Percentiles rank a stretch among this genome's conserved stretches.
Conservation (phyloP, 2,113 vertebrate species). For the Aplodontia rufa region DNA sequence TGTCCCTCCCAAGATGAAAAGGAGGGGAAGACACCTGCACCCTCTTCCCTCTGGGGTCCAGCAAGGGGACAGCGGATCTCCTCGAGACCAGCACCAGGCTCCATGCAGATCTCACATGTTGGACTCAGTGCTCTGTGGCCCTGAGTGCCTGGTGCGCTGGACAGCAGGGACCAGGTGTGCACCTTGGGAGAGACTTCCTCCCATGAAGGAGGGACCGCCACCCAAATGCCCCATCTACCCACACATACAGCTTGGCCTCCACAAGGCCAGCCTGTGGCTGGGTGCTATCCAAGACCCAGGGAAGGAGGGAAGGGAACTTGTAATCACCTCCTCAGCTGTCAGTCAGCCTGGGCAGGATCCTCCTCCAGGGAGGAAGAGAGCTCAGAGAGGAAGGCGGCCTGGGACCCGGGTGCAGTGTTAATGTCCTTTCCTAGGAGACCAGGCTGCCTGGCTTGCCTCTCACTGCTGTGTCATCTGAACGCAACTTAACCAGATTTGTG, state of each 20-base stretch:
- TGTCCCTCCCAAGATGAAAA: background rate
- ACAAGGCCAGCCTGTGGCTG: background rate
- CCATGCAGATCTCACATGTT: no score
- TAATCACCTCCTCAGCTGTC: background rate
- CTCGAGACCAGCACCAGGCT: accelerated
- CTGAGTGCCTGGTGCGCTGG: background rate
- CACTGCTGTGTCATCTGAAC: background rate
- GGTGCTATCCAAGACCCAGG: no score
- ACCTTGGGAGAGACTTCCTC: background rate
- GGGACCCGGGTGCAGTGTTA: no score
- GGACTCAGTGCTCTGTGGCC: no score
- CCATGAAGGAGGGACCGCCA: background rate
- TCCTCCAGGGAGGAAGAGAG: background rate
- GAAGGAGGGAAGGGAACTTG: no score
- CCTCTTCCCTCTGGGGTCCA: background rate
- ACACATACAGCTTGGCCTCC: background rate
- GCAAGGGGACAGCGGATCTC: accelerated
- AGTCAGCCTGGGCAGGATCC: background rate
- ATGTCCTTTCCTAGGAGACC: background rate
- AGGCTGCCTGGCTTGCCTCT: background rate
- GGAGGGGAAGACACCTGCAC: accelerated
- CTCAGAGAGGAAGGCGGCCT: no score
- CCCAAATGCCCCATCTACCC: background rate
- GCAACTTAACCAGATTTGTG: accelerated
- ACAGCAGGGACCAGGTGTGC: background rate